Conservation (phyloP, 35 echinoderm and acorn worm genomes). For the Lytechinus variegatus region DNA sequence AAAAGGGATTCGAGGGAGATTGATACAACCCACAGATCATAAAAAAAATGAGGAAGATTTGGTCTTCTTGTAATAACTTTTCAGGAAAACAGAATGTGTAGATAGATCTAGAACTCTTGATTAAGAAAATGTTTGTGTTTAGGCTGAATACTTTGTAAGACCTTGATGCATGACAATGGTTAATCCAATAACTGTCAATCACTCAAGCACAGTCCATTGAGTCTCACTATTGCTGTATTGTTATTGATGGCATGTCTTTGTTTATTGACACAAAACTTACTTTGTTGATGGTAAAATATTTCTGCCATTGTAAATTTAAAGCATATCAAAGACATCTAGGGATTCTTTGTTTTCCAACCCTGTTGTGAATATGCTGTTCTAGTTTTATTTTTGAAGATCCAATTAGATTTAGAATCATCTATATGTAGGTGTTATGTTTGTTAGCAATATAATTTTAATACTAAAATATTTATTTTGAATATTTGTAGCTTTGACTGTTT, state of each 20-base stretch:
- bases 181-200: not conserved
- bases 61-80: not conserved
- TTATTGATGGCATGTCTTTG: not conserved
- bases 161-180: not conserved
- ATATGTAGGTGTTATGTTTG: no score
- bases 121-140: not conserved
- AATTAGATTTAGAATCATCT: not conserved
- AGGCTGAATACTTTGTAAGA: not conserved
- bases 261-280: not conserved
- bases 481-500: no score
- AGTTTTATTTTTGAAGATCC: not conserved
- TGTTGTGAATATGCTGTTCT: no score
- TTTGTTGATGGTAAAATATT: not conserved
- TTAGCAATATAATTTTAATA: no score
- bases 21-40: no score
- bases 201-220: not conserved
- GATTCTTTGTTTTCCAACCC: not conserved
- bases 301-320: not conserved
- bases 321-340: not conserved
- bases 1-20: no score
- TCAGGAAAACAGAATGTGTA: not conserved
- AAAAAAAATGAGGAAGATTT: not conserved
- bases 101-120: not conserved
- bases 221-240: not conserved
- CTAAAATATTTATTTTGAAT: no score